These are phyloP conservation scores for Tiliacea citrago DNA, from an alignment of 2,888 invertebrate genomes.

Conservation along the genomic window DNA sequence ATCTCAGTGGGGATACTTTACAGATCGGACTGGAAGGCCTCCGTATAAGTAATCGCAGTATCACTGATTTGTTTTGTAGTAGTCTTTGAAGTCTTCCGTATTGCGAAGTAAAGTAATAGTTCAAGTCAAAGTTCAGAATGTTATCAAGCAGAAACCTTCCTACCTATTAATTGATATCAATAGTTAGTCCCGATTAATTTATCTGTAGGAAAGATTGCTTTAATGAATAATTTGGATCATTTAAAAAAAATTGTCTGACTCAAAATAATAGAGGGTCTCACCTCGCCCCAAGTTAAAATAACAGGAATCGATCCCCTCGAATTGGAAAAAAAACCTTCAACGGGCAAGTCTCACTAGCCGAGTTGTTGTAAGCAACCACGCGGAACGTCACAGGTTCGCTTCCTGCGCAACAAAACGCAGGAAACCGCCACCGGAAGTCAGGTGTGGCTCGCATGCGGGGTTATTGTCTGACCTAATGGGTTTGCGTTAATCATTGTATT, in stretches of 20 bases:
- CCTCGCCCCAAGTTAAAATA: background rate
- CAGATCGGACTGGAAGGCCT: background rate
- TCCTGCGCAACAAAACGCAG: conserved; percentile 80
- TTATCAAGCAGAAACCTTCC: conserved; percentile 2
- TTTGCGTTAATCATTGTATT: conserved; percentile 50
- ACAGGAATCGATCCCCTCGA: conserved; percentile 26
- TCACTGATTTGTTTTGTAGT: background rate
- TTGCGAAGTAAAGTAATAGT: background rate
- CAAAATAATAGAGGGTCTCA: background rate
- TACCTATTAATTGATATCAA: background rate
- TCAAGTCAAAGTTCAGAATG: conserved; percentile 2
- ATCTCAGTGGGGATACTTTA: conserved; percentile 1
- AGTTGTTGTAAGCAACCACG: conserved; percentile 65
- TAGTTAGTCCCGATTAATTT: background rate
- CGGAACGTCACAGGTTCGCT: conserved; percentile 78
- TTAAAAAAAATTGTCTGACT: background rate
- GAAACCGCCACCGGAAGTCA: conserved; percentile 81
- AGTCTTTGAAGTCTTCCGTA: conserved; percentile 8
- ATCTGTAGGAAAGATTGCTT: background rate
- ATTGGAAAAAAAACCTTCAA: background rate
- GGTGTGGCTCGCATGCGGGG: conserved; percentile 72
- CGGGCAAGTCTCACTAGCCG: conserved; percentile 24
- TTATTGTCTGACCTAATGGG: conserved; percentile 60
- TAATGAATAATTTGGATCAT: background rate
- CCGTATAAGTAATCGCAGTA: background rate